A percentile compares a stretch with the other conserved stretches of the same genome.
phyloP scores from a whole-genome alignment of 2,888 invertebrate species.

The Pycnomerus fuliginosus region DNA sequence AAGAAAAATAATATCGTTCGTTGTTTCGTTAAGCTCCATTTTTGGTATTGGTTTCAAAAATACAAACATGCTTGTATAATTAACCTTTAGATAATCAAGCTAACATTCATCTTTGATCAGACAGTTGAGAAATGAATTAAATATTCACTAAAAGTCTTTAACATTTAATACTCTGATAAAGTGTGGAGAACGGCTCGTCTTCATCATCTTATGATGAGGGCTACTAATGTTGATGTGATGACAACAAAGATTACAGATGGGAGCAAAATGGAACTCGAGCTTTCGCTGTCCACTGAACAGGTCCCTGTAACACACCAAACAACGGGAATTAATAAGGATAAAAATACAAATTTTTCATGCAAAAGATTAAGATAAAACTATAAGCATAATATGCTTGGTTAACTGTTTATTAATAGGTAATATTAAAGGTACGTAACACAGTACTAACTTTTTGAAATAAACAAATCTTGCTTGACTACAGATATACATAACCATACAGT shows the following conservation, averaged over 20 bases:
- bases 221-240: constrained; percentile 31
- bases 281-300: constrained; percentile 36
- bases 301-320: constrained; percentile 42
- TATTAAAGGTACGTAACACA: too few species aligned
- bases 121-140: too few species aligned
- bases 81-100: constrained; percentile 9
- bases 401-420: too few species aligned
- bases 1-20: constrained; percentile 16
- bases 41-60: constrained; percentile 8
- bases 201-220: constrained; percentile 45
- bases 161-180: constrained; percentile 40
- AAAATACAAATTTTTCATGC: too few species aligned
- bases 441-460: too few species aligned
- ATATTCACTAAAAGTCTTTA: constrained; percentile 27
- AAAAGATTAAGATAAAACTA: too few species aligned
- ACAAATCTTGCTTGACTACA: too few species aligned
- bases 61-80: constrained; percentile 22
- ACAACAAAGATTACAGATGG: constrained; percentile 37
- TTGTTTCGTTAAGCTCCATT: constrained; percentile 25
- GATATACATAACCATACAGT: too few species aligned
- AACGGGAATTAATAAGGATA: too few species aligned
- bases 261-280: constrained; percentile 33
- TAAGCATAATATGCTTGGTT: too few species aligned
- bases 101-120: constrained; percentile 11
- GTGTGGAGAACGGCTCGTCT: constrained; percentile 37